Base-by-base conservation (phyloP, 1,140 invertebrate genomes). In the Drosophila ohnishii region DNA sequence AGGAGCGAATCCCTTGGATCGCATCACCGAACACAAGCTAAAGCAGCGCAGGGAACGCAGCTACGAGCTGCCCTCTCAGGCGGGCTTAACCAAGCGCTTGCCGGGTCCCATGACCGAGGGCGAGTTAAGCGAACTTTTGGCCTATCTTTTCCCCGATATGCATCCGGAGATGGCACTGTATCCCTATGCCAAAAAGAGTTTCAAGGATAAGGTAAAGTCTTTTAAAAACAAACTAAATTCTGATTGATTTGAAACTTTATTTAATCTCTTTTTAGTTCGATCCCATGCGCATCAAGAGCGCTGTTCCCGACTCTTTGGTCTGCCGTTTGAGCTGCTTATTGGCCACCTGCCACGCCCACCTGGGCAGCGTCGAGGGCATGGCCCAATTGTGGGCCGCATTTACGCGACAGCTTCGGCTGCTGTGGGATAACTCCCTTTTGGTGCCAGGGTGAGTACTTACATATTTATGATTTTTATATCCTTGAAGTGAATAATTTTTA, bases 361-460 rank as follows among this genome's bases (percentile, higher is more conserved):
- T 96, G 44, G 97, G 97, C n/a, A 96, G 97, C 1, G 80, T 95
- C 0, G 92, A 93, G 40, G 96, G 97, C 62, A 93, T 98, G 32
- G 96, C 97, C 1, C 97, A 99, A 86, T 86, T 99, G 0, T 99
- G 98, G 97, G 96, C 97, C 81, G 97, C 98, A 87, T 96, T 99
- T 88, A 94, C 96, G 1, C 94, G 97, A 72, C 97, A 99, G 91
- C 94, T 99, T 75, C 94, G 97, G 60, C 97, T 96, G 85, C 92
- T 98, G 32, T 98, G 97, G 97, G 97, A 99, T 73, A 96, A 96
- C 78, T 94, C 93, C 37, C 94, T 96, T 61, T 79, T 94, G 13
- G 95, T 99, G 72, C 95, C 96, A 14, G 97, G 97, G 97, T 98
- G 92, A 96, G 96, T 95, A 37, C 2, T 22, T 8, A 22, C 11